Percentiles rank a stretch among this genome's conserved stretches.
Conservation (phyloP, 2,888 invertebrate genomes). For the Isotomurus palustris region DNA sequence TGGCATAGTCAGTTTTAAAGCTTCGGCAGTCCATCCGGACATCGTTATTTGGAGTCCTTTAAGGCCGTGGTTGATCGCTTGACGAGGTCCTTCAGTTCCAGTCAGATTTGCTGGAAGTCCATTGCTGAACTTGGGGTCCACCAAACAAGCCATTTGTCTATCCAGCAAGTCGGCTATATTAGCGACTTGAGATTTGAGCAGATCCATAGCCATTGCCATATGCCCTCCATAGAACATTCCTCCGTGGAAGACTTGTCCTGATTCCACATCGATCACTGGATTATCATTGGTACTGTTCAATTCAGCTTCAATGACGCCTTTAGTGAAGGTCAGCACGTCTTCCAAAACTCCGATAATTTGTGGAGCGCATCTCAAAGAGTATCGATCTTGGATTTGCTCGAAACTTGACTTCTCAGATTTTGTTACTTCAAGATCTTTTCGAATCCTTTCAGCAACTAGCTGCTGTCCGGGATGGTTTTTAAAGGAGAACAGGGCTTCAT, state of each 20-base stretch:
- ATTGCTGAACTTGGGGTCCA: slow-evolving; percentile 10
- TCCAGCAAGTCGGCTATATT: slow-evolving; percentile 14
- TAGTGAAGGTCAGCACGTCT: slow-evolving; percentile 9
- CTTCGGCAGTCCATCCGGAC: slow-evolving; percentile 16
- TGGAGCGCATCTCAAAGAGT: slow-evolving; percentile 15
- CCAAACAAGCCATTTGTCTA: slow-evolving; percentile 14
- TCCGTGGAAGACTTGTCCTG: slow-evolving; percentile 10
- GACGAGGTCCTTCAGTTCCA: neutral
- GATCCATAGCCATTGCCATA: slow-evolving; percentile 12
- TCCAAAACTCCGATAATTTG: slow-evolving; percentile 16
- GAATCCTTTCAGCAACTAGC: slow-evolving; percentile 5
- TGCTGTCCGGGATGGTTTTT: slow-evolving; percentile 8
- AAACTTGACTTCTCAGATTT: neutral
- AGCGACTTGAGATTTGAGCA: slow-evolving; percentile 5
- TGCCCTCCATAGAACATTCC: slow-evolving; percentile 14
- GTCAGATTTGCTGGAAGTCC: slow-evolving; percentile 5
- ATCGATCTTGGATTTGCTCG: slow-evolving; percentile 12
- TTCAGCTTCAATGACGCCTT: slow-evolving; percentile 8
- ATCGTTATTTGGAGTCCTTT: slow-evolving; percentile 7
- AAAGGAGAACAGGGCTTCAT: slow-evolving; percentile 3
- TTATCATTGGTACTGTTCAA: slow-evolving; percentile 14
- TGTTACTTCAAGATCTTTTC: neutral
- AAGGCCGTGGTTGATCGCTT: slow-evolving; percentile 8
- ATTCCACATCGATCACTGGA: slow-evolving; percentile 13
- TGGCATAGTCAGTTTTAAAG: slow-evolving; percentile 13